Base-by-base conservation (phyloP, 1,140 invertebrate genomes). In the Bombus sylvicola region DNA sequence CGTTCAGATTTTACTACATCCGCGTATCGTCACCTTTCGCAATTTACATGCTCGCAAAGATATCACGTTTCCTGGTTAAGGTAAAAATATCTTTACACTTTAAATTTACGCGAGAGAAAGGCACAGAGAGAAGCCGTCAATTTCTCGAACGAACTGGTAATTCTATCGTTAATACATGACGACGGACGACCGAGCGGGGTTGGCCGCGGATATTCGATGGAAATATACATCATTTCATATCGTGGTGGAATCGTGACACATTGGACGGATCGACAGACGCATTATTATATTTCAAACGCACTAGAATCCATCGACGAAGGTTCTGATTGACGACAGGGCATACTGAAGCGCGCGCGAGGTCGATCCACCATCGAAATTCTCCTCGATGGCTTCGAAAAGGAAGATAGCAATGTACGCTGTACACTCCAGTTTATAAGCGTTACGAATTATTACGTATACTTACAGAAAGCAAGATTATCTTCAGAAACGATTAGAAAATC, bases 271-370 rank as follows among this genome's bases (percentile, higher is more conserved):
- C 69, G 82, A 82, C 82, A 74, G 74, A 86, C 69, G 85, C 68
- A 83, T 90, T 90, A 86, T 89, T 89, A 87, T 91, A 90, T 90
- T 83, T 90, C 80, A 80, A 90, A 90, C 72, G 81, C 88, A 90
- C 82, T 88, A 83, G 86, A 82, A 88, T 68, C 86, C 81, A 34
- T 87, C 79, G 79, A 31, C 64, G 87, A 64, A 74, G 83, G 88
- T 53, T 53, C 47, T 53, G 47, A 90, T 90, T 84, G 89, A 89
- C 88, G 87, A 89, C 68, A 41, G 81, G 88, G 68, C 88, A 57
- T 83, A 89, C 83, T 87, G 84, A 62, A 88, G 80, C 68, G 80
- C 80, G 71, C 68, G 77, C 72, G 57, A n/a, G 25, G 25, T 62
- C 59, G 28, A n/a, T 84, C n/a, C n/a, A 28, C 81, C 73, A 78